Evolutionary conservation across 1,140 invertebrate genomes (phyloP).

Genomic region (Nephila pilipes): DNA sequence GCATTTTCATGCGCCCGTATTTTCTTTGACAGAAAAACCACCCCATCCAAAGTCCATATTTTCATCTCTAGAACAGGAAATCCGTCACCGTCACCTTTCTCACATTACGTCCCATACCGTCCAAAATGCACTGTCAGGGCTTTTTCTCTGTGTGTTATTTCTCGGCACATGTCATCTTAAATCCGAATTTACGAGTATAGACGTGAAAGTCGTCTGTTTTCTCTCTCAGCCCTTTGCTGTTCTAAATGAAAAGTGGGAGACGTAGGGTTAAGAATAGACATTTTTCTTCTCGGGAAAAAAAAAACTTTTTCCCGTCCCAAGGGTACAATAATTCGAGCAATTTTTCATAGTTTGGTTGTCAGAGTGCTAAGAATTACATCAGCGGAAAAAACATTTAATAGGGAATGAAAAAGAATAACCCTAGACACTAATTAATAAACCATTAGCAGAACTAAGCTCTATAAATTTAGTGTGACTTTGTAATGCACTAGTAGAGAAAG

Average conservation of each 20-base stretch:
- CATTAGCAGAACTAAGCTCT: background rate
- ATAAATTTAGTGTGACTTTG: too few relatives aligned
- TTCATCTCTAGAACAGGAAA: background rate
- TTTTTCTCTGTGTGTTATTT: background rate
- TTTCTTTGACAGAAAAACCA: background rate
- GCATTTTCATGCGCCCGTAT: background rate
- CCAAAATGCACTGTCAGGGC: background rate
- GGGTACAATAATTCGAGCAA: background rate
- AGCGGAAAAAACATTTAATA: background rate
- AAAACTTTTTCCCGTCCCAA: background rate
- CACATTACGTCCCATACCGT: background rate
- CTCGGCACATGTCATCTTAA: background rate
- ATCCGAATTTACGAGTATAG: conserved; percentile 21
- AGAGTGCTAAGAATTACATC: background rate
- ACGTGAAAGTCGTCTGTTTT: conserved; percentile 13
- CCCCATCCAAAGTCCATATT: background rate
- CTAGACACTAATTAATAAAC: background rate
- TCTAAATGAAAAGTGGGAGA: conserved; percentile 22
- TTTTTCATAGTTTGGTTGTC: background rate
- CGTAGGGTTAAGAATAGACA: conserved; percentile 3
- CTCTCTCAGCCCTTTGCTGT: background rate
- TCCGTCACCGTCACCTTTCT: conserved; percentile 17
- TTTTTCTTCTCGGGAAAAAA: conserved; percentile 3
- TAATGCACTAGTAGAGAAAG: too few relatives aligned
- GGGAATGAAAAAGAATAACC: background rate